phyloP scores from a whole-genome alignment of 2,888 invertebrate species.

The Synanthedon vespiformis region DNA sequence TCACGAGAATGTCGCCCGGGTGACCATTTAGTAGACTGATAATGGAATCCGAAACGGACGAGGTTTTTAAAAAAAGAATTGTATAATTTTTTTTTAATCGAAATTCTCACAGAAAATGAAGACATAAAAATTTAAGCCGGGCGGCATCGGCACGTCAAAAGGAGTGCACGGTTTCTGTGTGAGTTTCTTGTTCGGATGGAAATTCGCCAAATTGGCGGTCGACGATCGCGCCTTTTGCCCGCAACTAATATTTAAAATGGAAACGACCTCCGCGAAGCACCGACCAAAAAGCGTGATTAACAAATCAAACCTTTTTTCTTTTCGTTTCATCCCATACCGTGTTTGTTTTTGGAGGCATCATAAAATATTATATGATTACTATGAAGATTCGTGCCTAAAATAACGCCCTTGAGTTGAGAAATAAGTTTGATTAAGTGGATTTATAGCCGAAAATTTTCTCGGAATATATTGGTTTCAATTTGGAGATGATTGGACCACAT shows the following conservation, averaged over 20 bases:
- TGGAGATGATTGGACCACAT: neutral
- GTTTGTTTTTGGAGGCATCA: slow-evolving; percentile 62
- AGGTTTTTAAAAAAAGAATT: slow-evolving; percentile 23
- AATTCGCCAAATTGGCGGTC: slow-evolving; percentile 61
- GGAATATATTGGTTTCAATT: neutral
- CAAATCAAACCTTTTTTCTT: slow-evolving; percentile 45
- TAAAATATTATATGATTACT: slow-evolving; percentile 46
- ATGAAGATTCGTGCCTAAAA: slow-evolving; percentile 41
- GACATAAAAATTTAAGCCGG: slow-evolving; percentile 63
- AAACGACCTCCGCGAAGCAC: slow-evolving; percentile 42
- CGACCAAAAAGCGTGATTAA: slow-evolving; percentile 51
- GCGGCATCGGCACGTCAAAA: slow-evolving; percentile 51
- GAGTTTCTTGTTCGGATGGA: slow-evolving; percentile 38
- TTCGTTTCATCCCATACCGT: slow-evolving; percentile 35
- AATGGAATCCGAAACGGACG: slow-evolving; percentile 48
- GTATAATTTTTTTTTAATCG: slow-evolving; percentile 23
- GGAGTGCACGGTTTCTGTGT: slow-evolving; percentile 30
- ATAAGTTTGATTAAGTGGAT: slow-evolving; percentile 17
- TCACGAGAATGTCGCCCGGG: slow-evolving; percentile 58
- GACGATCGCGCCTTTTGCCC: slow-evolving; percentile 52
- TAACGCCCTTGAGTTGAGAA: slow-evolving; percentile 32
- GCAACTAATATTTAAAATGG: slow-evolving; percentile 56
- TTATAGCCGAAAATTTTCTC: neutral
- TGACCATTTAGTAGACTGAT: slow-evolving; percentile 35
- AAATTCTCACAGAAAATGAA: slow-evolving; percentile 60